Base-by-base conservation (phyloP, 2,797 vertebrate species). In the Brachyrhaphis roseni region DNA sequence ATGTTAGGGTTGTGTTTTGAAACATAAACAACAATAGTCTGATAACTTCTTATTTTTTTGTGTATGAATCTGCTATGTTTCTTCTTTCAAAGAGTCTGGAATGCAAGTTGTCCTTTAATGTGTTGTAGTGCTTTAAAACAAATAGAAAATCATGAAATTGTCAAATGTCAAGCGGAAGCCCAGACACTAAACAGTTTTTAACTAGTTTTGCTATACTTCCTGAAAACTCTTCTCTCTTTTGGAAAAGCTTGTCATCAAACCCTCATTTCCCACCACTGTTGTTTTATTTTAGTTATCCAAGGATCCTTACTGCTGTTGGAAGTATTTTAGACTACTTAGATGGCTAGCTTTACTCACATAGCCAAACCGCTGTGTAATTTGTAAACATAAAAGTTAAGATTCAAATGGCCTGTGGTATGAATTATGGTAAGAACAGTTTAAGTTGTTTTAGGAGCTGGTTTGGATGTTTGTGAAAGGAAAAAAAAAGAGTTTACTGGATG, bases 351-450 rank as follows among this genome's bases (percentile, higher is more conserved):
- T 68, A 41, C 20, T 68, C 64, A 12, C 10, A 41, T 13, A 68
- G 36, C 36, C 62, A 39, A 39, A 39, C 64, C 36, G 8, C 64
- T 41, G 36, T 41, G 36, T 41, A 68, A 41, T 68, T 68, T 68
- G 64, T 41, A 41, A 41, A 68, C 36, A 68, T 68, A 41, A 68
- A 68, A 41, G 8, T 20, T 68, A 41, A 68, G 64, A 68, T 68
- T 68, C 64, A 68, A 12, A 68, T 68, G 36, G 20, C 11, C 62
- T 66, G 62, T 66, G 62, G 36, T 68, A 12, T 68, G 64, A 68
- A 68, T 68, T 68, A 68, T 41, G 64, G 34, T 66, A 66, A 66
- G 34, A 66, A 36, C 36, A 39, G 34, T 66, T 20, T 64, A 64
- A 36, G 31, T 34, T 64, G 64, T 20, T 66, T 66, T 41, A 26